These are phyloP conservation scores for Caenorhabditis sinica DNA, from an alignment of 2,888 invertebrate genomes.

Conservation along the genomic window DNA sequence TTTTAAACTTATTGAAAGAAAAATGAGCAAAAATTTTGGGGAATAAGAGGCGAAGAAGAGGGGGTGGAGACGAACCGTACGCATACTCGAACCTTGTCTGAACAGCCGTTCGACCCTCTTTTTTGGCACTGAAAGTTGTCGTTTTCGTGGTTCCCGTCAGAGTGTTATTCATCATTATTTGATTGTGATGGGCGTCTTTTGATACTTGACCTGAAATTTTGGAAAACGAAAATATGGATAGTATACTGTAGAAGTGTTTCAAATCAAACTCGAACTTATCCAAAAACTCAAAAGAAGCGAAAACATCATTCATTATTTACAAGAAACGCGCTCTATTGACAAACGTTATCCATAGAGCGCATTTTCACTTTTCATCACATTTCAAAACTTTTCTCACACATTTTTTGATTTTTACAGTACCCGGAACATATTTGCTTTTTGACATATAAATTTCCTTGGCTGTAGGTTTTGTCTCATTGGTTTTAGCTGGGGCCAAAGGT, in stretches of 20 bases:
- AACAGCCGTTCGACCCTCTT: constrained; percentile 76
- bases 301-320: not conserved
- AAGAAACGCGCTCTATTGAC: too few relatives aligned
- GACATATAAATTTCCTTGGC: constrained; percentile 90
- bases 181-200: constrained; percentile 50
- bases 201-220: constrained; percentile 52
- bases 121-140: constrained; percentile 66
- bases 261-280: not conserved
- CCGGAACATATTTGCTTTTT: constrained; percentile 90
- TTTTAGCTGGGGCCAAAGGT: constrained; percentile 53
- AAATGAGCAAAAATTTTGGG: not conserved
- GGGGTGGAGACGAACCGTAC: constrained; percentile 77
- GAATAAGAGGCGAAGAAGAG: not conserved
- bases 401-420: constrained; percentile 82
- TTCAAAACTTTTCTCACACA: not conserved
- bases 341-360: not conserved
- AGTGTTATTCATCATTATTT: constrained; percentile 66
- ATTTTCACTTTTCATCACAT: not conserved
- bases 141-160: constrained; percentile 69
- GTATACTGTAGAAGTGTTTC: not conserved
- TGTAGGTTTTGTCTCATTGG: constrained; percentile 68
- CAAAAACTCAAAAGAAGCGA: constrained; percentile 6
- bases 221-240: not conserved
- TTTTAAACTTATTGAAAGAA: not conserved
- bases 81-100: constrained; percentile 83